Evolutionary conservation across 2,888 invertebrate genomes (phyloP).

Genomic region (Agrochola litura): DNA sequence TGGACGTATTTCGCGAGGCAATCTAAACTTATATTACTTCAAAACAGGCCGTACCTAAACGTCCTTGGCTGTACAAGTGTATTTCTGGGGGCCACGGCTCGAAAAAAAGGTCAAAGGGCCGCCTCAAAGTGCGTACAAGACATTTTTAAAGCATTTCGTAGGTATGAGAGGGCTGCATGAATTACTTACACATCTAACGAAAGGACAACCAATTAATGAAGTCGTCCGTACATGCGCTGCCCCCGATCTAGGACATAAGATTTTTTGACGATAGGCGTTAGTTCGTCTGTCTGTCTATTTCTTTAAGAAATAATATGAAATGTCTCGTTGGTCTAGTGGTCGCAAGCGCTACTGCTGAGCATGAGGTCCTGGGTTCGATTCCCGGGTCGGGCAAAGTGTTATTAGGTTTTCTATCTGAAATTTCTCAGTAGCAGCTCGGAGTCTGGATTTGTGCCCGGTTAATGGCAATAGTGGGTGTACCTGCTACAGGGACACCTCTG

Average conservation of each 20-base stretch:
- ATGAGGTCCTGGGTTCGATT: no score
- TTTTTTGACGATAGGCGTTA: neutral
- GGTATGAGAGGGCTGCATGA: neutral
- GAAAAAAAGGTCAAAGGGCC: slow-evolving; percentile 13
- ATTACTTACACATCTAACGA: neutral
- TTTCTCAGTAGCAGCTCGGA: no score
- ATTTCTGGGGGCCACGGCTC: slow-evolving; percentile 12
- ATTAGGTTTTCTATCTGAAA: no score
- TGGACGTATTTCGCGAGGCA: slow-evolving; percentile 35
- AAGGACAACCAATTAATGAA: neutral
- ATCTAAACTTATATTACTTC: slow-evolving; percentile 56
- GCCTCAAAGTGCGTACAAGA: neutral
- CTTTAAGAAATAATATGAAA: neutral
- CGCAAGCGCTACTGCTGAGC: no score
- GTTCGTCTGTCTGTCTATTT: neutral
- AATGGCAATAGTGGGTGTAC: no score
- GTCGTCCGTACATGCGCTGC: neutral
- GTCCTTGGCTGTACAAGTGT: neutral
- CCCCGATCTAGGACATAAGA: neutral
- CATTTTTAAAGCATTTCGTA: slow-evolving; percentile 8
- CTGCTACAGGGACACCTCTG: no score
- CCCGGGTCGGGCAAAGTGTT: no score
- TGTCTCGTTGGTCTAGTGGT: no score
- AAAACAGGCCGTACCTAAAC: slow-evolving; percentile 25
- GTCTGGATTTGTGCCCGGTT: no score